phyloP scores from a whole-genome alignment of 2,797 vertebrate species.

The Melanotaenia pygmaea region DNA sequence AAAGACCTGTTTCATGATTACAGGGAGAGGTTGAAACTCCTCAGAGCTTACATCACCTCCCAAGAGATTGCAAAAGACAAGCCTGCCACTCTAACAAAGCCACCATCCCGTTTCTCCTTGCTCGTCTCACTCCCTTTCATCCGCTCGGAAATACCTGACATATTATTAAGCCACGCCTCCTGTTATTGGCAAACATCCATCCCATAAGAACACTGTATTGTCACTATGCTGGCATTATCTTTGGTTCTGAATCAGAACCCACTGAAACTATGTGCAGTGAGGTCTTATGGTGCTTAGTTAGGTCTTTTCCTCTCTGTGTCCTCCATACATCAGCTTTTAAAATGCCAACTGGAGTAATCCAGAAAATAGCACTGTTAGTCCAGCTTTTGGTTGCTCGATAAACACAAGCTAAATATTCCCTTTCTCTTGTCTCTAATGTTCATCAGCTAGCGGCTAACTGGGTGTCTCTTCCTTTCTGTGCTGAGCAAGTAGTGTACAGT shows the following conservation, averaged over 20 bases:
- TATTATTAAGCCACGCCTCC: constrained; percentile 42
- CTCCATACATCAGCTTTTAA: constrained; percentile 8
- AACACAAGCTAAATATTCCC: not conserved
- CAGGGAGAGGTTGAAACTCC: constrained; percentile 78
- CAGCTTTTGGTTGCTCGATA: constrained; percentile 1
- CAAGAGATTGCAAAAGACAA: constrained; percentile 72
- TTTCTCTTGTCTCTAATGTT: not conserved
- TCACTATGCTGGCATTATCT: constrained; percentile 36
- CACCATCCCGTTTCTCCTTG: constrained; percentile 36
- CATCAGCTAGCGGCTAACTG: not conserved
- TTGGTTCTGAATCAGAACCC: constrained; percentile 30
- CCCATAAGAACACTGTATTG: constrained; percentile 41
- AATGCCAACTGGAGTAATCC: not conserved
- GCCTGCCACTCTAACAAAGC: constrained; percentile 60
- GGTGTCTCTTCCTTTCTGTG: constrained; percentile 4
- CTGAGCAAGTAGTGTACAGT: constrained; percentile 9
- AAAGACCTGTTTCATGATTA: constrained; percentile 73
- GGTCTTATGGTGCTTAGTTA: constrained; percentile 74
- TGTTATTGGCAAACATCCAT: constrained; percentile 56
- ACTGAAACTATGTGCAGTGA: constrained; percentile 28
- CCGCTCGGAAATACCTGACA: constrained; percentile 58
- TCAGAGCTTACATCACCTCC: constrained; percentile 74
- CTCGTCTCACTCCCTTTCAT: constrained; percentile 47
- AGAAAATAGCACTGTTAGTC: not conserved
- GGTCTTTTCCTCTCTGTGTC: constrained; percentile 37